A percentile compares a stretch with the other conserved stretches of the same genome.
These are phyloP conservation scores for Rhodophaea formosa DNA, from an alignment of 2,888 invertebrate genomes.

Conservation along the genomic window DNA sequence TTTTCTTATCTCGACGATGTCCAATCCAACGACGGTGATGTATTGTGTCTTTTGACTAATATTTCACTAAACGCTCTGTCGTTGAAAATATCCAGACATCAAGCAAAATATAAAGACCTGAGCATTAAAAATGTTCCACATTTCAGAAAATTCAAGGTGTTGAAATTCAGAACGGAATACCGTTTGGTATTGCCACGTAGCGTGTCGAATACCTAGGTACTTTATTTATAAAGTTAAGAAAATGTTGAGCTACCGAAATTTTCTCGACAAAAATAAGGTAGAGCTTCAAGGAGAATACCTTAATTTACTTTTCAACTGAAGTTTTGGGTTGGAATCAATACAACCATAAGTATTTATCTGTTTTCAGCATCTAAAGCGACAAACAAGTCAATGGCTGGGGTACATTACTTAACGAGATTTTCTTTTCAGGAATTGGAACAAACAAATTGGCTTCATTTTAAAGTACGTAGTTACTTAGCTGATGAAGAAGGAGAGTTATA, in stretches of 20 bases:
- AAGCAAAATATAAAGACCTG: too few relatives aligned
- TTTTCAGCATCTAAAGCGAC: background rate
- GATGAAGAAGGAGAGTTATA: background rate
- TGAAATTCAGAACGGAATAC: background rate
- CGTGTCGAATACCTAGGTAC: too few relatives aligned
- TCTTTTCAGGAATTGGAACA: background rate
- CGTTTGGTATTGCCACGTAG: background rate
- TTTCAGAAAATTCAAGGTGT: background rate
- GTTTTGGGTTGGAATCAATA: background rate
- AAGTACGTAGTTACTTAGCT: background rate
- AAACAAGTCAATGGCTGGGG: constrained; percentile 6
- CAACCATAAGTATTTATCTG: background rate
- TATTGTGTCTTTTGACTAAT: too few relatives aligned
- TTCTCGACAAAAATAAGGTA: background rate
- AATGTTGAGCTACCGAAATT: background rate
- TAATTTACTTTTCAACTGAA: constrained; percentile 1
- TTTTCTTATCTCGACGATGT: too few relatives aligned
- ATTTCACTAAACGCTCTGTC: too few relatives aligned
- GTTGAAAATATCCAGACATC: too few relatives aligned
- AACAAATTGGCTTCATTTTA: background rate
- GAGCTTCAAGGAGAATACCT: background rate
- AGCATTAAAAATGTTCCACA: too few relatives aligned
- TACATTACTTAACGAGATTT: constrained; percentile 3
- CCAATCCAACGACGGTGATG: too few relatives aligned
- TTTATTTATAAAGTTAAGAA: too few relatives aligned